A percentile compares a stretch with the other conserved stretches of the same genome.
These are phyloP conservation scores for Merops nubicus DNA, from an alignment of 2,113 vertebrate species.

Conservation along the genomic window DNA sequence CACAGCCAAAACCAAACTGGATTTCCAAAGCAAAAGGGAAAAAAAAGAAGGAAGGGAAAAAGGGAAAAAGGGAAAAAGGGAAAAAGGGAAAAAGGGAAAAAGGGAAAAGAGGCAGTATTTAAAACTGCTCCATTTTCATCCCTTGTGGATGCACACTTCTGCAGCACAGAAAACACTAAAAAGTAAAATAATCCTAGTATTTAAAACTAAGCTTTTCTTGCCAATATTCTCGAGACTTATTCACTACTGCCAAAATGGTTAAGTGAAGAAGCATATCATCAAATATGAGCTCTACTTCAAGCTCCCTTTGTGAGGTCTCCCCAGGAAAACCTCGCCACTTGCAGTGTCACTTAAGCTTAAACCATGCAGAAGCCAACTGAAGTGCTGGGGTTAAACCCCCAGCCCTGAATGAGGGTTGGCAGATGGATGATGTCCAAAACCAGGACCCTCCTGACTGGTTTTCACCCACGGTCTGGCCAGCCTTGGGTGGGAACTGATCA, in stretches of 20 bases:
- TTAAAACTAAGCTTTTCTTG: background rate
- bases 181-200: background rate
- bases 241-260: background rate
- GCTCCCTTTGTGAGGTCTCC: background rate
- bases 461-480: too few species aligned
- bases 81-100: background rate
- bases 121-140: background rate
- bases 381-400: too few species aligned
- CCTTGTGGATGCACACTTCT: background rate
- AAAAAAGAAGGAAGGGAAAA: background rate
- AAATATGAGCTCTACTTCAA: background rate
- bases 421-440: too few species aligned
- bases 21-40: background rate
- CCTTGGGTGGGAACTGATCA: too few species aligned
- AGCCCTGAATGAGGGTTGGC: too few species aligned
- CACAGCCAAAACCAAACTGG: background rate
- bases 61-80: too few species aligned
- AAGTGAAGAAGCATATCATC: background rate
- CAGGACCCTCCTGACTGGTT: too few species aligned
- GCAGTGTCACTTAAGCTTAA: background rate
- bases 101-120: background rate
- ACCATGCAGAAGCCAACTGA: background rate
- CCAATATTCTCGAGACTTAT: background rate
- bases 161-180: background rate
- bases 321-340: background rate